Conservation (phyloP, 2,888 invertebrate species). For the Pegoplata infirma region DNA sequence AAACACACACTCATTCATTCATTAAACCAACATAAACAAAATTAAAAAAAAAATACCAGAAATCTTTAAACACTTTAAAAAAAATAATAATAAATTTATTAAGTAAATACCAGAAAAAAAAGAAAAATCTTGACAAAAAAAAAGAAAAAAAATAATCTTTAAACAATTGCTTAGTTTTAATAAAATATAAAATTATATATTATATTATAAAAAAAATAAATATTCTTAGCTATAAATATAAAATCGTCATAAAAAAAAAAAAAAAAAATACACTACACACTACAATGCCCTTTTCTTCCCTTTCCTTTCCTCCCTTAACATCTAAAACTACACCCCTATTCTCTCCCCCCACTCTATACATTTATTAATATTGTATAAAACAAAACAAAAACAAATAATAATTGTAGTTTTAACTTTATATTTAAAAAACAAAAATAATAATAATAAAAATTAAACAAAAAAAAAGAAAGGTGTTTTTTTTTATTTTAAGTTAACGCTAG, state of each 20-base stretch:
- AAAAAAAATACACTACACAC: conserved; percentile 47
- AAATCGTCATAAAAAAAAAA: conserved; percentile 51
- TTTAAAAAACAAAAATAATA: conserved; percentile 61
- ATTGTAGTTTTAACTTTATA: conserved; percentile 64
- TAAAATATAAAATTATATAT: conserved; percentile 50
- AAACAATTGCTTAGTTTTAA: conserved; percentile 63
- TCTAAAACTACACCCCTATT: not conserved
- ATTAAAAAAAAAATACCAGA: conserved; percentile 9
- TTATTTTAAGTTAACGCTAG: too few species aligned
- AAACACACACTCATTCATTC: conserved; percentile 44
- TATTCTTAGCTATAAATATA: conserved; percentile 62
- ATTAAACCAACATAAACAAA: conserved; percentile 39
- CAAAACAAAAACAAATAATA: conserved; percentile 52
- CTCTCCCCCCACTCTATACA: conserved; percentile 31
- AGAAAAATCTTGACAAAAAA: conserved; percentile 25
- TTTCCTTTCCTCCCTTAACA: not conserved
- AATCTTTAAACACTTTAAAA: conserved; percentile 36
- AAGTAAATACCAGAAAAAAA: conserved; percentile 33
- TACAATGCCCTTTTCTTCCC: not conserved
- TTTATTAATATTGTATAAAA: conserved; percentile 61
- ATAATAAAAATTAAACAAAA: conserved; percentile 60
- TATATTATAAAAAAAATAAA: conserved; percentile 39
- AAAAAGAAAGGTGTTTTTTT: conserved; percentile 23
- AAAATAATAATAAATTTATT: conserved; percentile 36
- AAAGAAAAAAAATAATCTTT: conserved; percentile 45